A percentile compares a stretch with the other conserved stretches of the same genome.
phyloP scores from a whole-genome alignment of 2,888 invertebrate genomes.

The Ochlodes sylvanus region DNA sequence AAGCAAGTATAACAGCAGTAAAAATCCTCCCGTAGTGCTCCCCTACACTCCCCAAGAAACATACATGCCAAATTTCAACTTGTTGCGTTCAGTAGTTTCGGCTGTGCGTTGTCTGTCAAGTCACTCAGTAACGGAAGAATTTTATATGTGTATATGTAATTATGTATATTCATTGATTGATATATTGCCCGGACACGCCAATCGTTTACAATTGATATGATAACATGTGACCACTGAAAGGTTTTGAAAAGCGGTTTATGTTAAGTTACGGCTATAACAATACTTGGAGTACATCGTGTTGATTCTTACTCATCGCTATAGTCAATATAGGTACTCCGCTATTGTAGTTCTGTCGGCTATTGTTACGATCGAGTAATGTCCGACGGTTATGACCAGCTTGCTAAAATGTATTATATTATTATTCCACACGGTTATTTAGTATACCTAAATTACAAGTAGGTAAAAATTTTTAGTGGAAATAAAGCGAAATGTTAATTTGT shows the following conservation, averaged over 20 bases:
- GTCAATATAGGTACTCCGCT: not conserved
- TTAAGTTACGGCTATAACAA: constrained; percentile 17
- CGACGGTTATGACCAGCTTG: not conserved
- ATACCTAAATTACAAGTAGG: too few relatives aligned
- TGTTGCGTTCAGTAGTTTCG: too few relatives aligned
- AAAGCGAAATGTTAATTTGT: too few relatives aligned
- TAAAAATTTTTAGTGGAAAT: too few relatives aligned
- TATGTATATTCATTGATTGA: too few relatives aligned
- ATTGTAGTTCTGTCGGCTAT: not conserved
- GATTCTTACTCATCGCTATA: constrained; percentile 11
- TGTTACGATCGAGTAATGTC: constrained; percentile 6
- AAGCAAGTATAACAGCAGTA: too few relatives aligned
- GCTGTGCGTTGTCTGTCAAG: too few relatives aligned
- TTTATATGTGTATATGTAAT: too few relatives aligned
- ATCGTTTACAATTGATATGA: constrained; percentile 20
- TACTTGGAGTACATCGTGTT: constrained; percentile 15
- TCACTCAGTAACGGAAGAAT: too few relatives aligned
- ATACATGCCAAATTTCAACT: too few relatives aligned
- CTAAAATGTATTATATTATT: not conserved
- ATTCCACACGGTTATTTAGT: not conserved
- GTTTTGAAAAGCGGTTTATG: constrained; percentile 27
- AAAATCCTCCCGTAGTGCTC: too few relatives aligned
- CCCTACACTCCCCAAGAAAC: too few relatives aligned
- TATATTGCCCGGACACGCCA: not conserved
- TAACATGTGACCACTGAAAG: constrained; percentile 29